Conservation (phyloP, 2,113 vertebrate genomes). For the Neogobius melanostomus region DNA sequence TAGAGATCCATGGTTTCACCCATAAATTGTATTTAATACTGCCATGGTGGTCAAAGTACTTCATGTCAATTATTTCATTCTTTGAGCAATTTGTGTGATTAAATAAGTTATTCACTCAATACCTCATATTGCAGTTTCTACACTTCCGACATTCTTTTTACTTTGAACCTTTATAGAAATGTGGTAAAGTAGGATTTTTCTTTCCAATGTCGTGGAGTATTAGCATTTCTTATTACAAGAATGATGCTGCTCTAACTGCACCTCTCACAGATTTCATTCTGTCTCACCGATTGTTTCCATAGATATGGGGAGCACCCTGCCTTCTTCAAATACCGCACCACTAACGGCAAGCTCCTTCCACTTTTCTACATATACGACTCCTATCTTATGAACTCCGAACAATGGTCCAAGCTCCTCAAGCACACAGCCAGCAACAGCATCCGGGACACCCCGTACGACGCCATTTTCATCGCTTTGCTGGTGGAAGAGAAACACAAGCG, state of each 20-base stretch:
- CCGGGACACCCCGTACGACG: slow-evolving; percentile 87
- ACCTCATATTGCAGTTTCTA: no score
- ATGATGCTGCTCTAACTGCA: no score
- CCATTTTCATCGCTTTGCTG: slow-evolving; percentile 89
- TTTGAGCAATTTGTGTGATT: no score
- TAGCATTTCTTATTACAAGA: no score
- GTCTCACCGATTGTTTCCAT: slow-evolving; percentile 35
- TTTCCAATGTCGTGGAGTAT: no score
- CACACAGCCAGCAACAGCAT: slow-evolving; percentile 81
- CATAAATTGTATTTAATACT: no score
- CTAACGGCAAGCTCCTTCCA: slow-evolving; percentile 83
- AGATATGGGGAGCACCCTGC: slow-evolving; percentile 94
- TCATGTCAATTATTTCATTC: no score
- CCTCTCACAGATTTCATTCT: neutral
- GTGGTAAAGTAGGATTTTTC: no score
- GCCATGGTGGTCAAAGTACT: no score
- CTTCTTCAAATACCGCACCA: slow-evolving; percentile 89
- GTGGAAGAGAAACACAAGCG: slow-evolving; percentile 93
- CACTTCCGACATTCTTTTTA: no score
- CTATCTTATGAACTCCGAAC: slow-evolving; percentile 87
- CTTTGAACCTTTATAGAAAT: neutral
- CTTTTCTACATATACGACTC: slow-evolving; percentile 98
- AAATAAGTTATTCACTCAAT: no score
- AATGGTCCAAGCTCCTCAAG: slow-evolving; percentile 89
- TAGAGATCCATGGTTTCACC: no score